A percentile compares a stretch with the other conserved stretches of the same genome.
Conservation (phyloP, 2,888 invertebrate genomes). For the Mythimna ferrago region DNA sequence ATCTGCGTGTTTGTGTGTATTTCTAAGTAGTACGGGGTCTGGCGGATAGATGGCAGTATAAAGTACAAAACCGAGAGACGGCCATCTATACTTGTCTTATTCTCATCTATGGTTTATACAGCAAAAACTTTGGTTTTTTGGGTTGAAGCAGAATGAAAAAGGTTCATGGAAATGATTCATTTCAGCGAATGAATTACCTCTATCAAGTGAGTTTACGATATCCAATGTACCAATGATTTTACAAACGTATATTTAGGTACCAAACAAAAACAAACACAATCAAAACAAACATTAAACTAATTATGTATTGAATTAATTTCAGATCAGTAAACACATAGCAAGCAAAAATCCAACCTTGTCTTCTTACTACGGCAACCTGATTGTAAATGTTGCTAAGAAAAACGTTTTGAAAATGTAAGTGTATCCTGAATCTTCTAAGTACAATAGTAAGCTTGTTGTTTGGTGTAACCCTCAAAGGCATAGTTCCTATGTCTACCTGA, state of each 20-base stretch:
- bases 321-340: constrained; percentile 89
- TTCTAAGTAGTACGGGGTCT: too few relatives aligned
- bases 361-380: constrained; percentile 90
- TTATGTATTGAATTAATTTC: constrained; percentile 56
- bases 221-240: background rate
- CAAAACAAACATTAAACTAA: too few relatives aligned
- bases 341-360: constrained; percentile 82
- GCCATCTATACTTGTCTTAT: too few relatives aligned
- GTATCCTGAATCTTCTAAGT: background rate
- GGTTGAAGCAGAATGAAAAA: constrained; percentile 82
- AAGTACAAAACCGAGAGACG: too few relatives aligned
- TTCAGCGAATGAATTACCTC: constrained; percentile 93
- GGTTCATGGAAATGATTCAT: constrained; percentile 92
- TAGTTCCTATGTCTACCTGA: too few relatives aligned
- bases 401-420: constrained; percentile 91
- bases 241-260: background rate
- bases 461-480: too few relatives aligned
- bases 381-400: constrained; percentile 90
- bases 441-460: too few relatives aligned
- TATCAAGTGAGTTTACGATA: constrained; percentile 89
- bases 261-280: too few relatives aligned
- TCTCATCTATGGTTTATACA: too few relatives aligned
- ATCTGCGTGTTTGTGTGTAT: too few relatives aligned
- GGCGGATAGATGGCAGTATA: too few relatives aligned
- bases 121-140: background rate